Evolutionary conservation across 1,140 invertebrate genomes (phyloP), one percentile per base, ranked within the genome.

Genomic region (Drosophila nigrodunni): DNA sequence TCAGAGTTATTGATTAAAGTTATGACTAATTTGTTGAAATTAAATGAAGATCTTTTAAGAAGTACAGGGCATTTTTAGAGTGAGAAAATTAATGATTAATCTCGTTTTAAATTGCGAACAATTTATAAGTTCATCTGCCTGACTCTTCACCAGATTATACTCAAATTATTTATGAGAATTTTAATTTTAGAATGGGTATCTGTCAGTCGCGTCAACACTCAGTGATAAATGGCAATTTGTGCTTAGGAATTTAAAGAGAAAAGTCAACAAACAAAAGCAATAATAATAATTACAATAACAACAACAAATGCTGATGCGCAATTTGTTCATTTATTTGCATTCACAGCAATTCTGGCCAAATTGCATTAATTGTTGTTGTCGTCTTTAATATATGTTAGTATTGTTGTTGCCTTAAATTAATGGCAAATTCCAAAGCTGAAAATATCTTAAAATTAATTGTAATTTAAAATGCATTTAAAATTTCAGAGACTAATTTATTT

Each of bases 311-410:
- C 34, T 50, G 49, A 58, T 11, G 44, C 60, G 30, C 67, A 69
- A 30, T 78, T 58, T 64, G 59, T 80, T 77, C 64, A 75, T 73
- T 82, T 82, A 64, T 82, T 81, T 81, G 47, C 61, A 39, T 34
- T 66, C 61, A 0, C 21, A 44, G 57, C 44, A 83, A 62, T 76
- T 80, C 35, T 61, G 60, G 66, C 67, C 67, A 80, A 69, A 61
- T 47, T 69, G 37, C 60, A 49, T 59, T 37, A 18, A 49, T 70
- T 49, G 52, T 71, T 37, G 37, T 30, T 44, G 13, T 43, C 15
- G 15, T 15, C 15, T 43, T 1, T 43, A n/a, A 6, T 43, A 4
- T 2, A n/a, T n/a, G 44, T 78, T 77, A 21, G 21, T 61, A n/a
- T 58, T 52, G 57, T n/a, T 34, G 41, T 1, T 13, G 10, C 1